Evolutionary conservation across 2,888 invertebrate genomes (phyloP), one percentile per base, ranked within the genome.

Genomic region (Clivina fossor): DNA sequence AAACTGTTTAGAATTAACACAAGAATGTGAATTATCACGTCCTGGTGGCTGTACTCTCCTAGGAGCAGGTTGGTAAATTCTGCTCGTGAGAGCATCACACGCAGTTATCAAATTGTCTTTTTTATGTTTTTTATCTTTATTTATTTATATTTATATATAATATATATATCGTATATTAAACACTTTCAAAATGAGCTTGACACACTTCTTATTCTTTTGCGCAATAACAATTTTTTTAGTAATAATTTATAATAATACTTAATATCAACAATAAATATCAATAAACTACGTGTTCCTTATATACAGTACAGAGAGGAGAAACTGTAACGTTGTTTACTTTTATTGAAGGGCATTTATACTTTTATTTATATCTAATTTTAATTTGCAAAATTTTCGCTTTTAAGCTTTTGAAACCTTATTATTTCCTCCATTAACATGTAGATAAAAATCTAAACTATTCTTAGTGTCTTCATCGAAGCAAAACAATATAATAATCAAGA

Each of bases 1-100:
- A 55, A 55, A 55, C 46, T 55, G 55, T 55, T 55, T 47, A 55
- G 46, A 55, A 55, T n/a, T 55, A 55, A 55, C 47, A 55, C 47
- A 55, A 47, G 47, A 55, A 46, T 47, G 55, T 47, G 55, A 55
- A 11, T 44, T 53, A 53, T 44, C 53, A 53, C 53, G 43, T 53
- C 26, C 35, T 35, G 35, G 35, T 44, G 44, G 53, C 32, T 26
- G 40, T 30, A 30, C 40, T 26, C 24, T 22, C n/a, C n/a, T n/a
- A n/a, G 24, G 24, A 19, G 28, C 16, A 20, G 40, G 30, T 41
- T 20, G 8, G 30, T 22, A 18, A 40, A 8, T 22, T 19, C 32
- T 32, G 20, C 19, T 9, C 38, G 9, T 16, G 11, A 40, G 19
- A 40, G 26, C 32, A n/a, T 35, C 19, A 19, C 20, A 43, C 43